These are phyloP conservation scores for Phyllotreta cruciferae DNA, from an alignment of 2,888 invertebrate genomes.

Conservation along the genomic window DNA sequence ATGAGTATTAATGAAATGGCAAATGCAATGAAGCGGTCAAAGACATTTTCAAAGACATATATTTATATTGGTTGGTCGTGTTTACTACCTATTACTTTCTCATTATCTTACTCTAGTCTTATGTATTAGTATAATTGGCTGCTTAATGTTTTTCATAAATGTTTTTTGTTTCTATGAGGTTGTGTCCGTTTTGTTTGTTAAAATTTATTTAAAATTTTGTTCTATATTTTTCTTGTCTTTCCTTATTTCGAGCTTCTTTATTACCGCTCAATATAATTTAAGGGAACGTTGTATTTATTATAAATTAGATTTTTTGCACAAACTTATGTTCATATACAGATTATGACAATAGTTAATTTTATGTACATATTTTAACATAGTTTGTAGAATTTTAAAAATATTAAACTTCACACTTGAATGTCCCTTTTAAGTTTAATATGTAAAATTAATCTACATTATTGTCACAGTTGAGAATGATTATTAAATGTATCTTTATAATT, in stretches of 20 bases:
- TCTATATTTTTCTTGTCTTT: constrained; percentile 19
- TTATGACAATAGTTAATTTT: constrained; percentile 54
- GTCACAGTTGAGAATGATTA: constrained; percentile 54
- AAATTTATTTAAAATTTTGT: constrained; percentile 20
- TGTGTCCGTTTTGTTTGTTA: constrained; percentile 28
- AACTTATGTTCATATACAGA: constrained; percentile 49
- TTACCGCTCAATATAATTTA: constrained; percentile 26
- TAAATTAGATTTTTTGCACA: constrained; percentile 45
- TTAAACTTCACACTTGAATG: constrained; percentile 49
- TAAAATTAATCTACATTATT: constrained; percentile 51
- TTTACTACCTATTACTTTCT: constrained; percentile 9
- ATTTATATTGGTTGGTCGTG: constrained; percentile 1
- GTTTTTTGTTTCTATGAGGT: constrained; percentile 21
- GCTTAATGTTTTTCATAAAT: constrained; percentile 38
- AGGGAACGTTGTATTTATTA: constrained; percentile 31
- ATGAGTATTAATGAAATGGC: too few species aligned
- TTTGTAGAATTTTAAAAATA: constrained; percentile 47
- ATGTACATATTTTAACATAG: constrained; percentile 52
- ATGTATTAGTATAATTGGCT: constrained; percentile 46
- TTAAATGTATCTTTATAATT: constrained; percentile 55
- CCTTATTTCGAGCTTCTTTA: constrained; percentile 25
- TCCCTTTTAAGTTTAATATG: constrained; percentile 47
- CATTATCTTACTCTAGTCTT: constrained; percentile 53
- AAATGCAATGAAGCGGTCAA: too few species aligned
- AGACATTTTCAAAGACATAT: neutral